Conservation (phyloP, 92 coral and sea anemone species). For the Micromussa lordhowensis region DNA sequence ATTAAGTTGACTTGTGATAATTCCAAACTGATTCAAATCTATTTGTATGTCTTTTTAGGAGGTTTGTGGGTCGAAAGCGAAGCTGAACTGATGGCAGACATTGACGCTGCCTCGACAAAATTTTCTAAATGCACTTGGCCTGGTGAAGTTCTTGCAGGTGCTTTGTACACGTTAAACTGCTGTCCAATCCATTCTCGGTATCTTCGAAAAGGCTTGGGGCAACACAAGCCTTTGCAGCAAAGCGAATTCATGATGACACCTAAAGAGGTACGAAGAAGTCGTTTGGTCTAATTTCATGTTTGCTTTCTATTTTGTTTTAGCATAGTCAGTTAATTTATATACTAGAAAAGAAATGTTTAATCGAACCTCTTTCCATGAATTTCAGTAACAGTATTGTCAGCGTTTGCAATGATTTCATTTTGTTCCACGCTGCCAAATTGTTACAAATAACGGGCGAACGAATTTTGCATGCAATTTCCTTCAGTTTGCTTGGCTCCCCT, state of each 20-base stretch:
- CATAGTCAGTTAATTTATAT: neutral
- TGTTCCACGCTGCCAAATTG: neutral
- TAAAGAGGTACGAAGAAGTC: constrained; percentile 1
- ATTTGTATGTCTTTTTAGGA: neutral
- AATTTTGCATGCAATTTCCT: neutral
- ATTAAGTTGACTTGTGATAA: too few species aligned
- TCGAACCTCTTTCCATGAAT: neutral
- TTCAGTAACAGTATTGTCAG: neutral
- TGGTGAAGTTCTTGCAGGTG: constrained; percentile 30
- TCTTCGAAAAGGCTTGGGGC: constrained; percentile 19
- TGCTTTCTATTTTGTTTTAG: neutral
- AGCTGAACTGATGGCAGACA: neutral
- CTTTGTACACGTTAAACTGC: constrained; percentile 25
- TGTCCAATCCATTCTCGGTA: constrained; percentile 41
- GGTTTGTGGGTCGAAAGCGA: constrained; percentile 21
- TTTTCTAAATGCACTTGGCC: constrained; percentile 19
- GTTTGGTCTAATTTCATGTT: too few species aligned
- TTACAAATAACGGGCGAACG: neutral
- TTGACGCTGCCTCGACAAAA: neutral
- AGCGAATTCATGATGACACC: neutral
- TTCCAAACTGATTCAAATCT: neutral
- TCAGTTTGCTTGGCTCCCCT: neutral
- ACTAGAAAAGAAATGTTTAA: neutral
- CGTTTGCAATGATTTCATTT: neutral
- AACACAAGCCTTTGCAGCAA: constrained; percentile 19